Evolutionary conservation across 2,888 invertebrate species (phyloP).

Genomic region (Polyommatus iphigenia): DNA sequence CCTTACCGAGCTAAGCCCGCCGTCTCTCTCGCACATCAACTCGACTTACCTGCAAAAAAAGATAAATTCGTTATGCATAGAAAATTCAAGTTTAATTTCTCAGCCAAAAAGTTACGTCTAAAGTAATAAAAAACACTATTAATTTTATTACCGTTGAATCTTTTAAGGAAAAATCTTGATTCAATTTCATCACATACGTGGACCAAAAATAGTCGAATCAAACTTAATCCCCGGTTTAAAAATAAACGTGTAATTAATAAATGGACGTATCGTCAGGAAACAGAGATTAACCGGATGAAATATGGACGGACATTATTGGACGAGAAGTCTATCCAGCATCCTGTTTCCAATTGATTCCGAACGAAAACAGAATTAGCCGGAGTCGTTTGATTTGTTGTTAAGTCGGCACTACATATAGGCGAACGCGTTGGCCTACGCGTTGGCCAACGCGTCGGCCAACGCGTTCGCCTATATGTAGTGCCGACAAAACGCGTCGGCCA

Average conservation of each 20-base stretch:
- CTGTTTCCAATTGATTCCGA: slow-evolving; percentile 31
- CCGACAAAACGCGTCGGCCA: too few species aligned
- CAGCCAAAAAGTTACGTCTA: neutral
- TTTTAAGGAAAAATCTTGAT: neutral
- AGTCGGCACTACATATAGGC: too few species aligned
- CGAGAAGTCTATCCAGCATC: slow-evolving; percentile 26
- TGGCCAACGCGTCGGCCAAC: too few species aligned
- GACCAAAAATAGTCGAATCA: neutral
- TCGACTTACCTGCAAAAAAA: slow-evolving; percentile 35
- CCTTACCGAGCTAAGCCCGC: slow-evolving; percentile 60
- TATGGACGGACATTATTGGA: slow-evolving; percentile 26
- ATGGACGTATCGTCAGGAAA: neutral
- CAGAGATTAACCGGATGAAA: slow-evolving; percentile 20
- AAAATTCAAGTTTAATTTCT: neutral
- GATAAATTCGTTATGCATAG: slow-evolving; percentile 6
- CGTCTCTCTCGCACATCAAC: slow-evolving; percentile 36
- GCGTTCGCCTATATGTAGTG: too few species aligned
- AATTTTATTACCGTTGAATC: neutral
- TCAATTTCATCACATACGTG: neutral
- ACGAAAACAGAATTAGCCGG: slow-evolving; percentile 26
- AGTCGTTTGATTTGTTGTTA: slow-evolving; percentile 30
- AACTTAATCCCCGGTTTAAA: neutral
- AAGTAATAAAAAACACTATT: neutral
- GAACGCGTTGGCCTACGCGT: too few species aligned
- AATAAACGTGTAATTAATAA: neutral